A percentile compares a stretch with the other conserved stretches of the same genome.
These are phyloP conservation scores for Axis porcinus DNA, from an alignment of 2,113 vertebrate species.

Conservation along the genomic window DNA sequence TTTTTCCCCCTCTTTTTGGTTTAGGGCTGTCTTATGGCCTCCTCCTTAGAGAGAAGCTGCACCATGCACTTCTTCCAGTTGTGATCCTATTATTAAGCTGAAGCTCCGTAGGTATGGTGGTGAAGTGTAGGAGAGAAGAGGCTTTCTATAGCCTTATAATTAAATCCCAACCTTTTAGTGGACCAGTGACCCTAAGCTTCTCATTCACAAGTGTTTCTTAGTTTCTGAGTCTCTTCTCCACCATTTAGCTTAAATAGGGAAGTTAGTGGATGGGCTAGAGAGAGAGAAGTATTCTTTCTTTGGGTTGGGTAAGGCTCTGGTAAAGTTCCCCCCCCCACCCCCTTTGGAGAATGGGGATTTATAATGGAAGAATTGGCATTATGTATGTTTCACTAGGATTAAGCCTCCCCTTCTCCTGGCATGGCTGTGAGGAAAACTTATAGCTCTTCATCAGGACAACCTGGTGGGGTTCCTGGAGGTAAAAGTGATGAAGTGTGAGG, in stretches of 20 bases:
- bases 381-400: background rate
- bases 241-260: background rate
- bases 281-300: background rate
- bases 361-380: background rate
- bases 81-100: background rate
- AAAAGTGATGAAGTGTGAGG: background rate
- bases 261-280: background rate
- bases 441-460: background rate
- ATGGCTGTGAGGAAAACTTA: background rate
- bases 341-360: background rate
- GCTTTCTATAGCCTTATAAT: background rate
- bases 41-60: background rate
- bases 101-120: background rate
- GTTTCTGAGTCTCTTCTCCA: background rate
- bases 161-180: background rate
- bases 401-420: background rate
- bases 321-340: background rate
- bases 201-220: background rate
- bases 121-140: background rate
- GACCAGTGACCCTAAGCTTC: background rate
- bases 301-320: background rate
- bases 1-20: fast-evolving
- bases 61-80: background rate
- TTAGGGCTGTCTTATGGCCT: background rate
- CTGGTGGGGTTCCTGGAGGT: background rate